Conservation (phyloP, 1,140 invertebrate species). For the Brachionus rotundiformis region DNA sequence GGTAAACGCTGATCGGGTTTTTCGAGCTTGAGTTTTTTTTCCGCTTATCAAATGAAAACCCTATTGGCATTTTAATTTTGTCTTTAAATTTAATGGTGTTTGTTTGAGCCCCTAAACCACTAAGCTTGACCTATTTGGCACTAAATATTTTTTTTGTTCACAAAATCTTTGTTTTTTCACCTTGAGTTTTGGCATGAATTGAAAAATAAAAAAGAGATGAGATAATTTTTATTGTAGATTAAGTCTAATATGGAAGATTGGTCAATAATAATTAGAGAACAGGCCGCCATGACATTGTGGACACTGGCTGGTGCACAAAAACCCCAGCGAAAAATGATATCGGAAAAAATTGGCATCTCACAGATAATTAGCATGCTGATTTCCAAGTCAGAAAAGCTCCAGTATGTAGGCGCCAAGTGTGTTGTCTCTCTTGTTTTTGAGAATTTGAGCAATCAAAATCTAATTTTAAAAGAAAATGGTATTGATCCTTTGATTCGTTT, state of each 20-base stretch:
- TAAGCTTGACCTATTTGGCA: too few relatives aligned
- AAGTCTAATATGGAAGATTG: constrained; percentile 52
- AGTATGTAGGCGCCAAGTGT: constrained; percentile 63
- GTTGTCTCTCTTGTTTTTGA: constrained; percentile 61
- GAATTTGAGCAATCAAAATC: constrained; percentile 62
- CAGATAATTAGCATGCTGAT: constrained; percentile 63
- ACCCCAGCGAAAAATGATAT: constrained; percentile 62
- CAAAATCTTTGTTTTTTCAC: neutral
- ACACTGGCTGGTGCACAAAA: constrained; percentile 61
- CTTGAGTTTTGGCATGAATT: neutral
- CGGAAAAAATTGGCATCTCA: constrained; percentile 60
- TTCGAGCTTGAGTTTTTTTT: constrained; percentile 16
- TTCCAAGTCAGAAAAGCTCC: constrained; percentile 60
- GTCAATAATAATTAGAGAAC: constrained; percentile 60
- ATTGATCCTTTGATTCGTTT: constrained; percentile 61
- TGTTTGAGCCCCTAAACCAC: neutral
- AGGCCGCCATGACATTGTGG: constrained; percentile 63
- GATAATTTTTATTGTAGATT: constrained; percentile 26
- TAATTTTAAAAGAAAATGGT: constrained; percentile 60
- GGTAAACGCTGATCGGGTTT: constrained; percentile 27
- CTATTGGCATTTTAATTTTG: constrained; percentile 11
- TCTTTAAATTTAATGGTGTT: neutral
- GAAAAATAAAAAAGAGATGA: neutral
- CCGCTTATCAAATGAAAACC: neutral
- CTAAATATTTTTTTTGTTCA: neutral